Evolutionary conservation across 2,113 vertebrate species (phyloP).

Genomic region (Vulpes lagopus): DNA sequence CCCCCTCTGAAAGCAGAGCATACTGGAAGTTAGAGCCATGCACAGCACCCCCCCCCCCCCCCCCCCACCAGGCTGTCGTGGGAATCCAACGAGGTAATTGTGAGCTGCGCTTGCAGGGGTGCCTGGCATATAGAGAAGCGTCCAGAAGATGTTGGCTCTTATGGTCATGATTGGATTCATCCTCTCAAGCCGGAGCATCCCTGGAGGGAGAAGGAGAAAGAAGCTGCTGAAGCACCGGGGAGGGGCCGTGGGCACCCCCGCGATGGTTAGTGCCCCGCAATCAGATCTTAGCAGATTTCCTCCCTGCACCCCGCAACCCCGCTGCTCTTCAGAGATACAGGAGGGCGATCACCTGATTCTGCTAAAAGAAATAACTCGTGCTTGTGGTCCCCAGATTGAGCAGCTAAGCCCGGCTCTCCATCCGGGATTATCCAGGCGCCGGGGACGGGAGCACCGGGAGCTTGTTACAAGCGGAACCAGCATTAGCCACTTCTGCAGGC

Average conservation of each 20-base stretch:
- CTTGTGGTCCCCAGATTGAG: not conserved
- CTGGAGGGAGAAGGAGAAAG: not conserved
- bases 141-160: not conserved
- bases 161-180: not conserved
- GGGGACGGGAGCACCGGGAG: not conserved
- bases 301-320: too few relatives aligned
- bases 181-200: slow-evolving; percentile 2
- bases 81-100: not conserved
- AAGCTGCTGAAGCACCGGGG: not conserved
- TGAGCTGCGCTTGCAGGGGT: not conserved
- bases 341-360: not conserved
- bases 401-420: not conserved
- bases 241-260: not conserved
- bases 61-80: not conserved
- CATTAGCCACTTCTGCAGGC: not conserved
- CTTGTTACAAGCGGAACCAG: not conserved
- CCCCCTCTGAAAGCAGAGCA: not conserved
- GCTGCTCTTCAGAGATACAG: not conserved
- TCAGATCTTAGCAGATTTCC: slow-evolving; percentile 12
- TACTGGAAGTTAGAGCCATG: not conserved
- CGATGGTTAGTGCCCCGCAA: not conserved
- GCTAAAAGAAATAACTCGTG: not conserved
- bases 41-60: too few relatives aligned
- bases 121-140: not conserved
- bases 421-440: not conserved